Evolutionary conservation across 2,797 vertebrate species (phyloP).

Genomic region (Phaenicophaeus curvirostris): DNA sequence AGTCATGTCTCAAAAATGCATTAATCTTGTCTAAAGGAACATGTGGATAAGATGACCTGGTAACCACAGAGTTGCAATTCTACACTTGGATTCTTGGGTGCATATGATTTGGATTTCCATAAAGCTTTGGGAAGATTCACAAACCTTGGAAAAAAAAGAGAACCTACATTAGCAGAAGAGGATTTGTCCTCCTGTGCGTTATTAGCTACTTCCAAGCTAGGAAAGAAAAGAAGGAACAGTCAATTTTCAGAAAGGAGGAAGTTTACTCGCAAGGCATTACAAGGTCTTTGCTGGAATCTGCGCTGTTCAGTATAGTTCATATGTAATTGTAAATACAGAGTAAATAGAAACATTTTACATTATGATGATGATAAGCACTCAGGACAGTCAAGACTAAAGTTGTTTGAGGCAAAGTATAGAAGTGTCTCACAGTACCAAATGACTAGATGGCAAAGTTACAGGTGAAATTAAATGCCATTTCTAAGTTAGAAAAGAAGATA

Average conservation of each 20-base stretch:
- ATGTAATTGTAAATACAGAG: not conserved
- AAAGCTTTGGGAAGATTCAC: not conserved
- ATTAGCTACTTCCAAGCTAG: not conserved
- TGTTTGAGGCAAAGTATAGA: not conserved
- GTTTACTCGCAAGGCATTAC: rapidly evolving
- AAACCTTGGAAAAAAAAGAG: not conserved
- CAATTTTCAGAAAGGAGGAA: not conserved
- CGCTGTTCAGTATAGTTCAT: not conserved
- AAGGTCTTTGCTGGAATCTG: not conserved
- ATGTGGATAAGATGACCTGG: not conserved
- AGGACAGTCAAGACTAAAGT: not conserved
- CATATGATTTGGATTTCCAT: not conserved
- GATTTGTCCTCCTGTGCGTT: not conserved
- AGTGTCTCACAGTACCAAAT: not conserved
- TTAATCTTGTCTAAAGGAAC: slow-evolving; percentile 5
- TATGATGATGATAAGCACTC: not conserved
- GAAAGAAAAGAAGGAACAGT: not conserved
- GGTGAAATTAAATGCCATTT: not conserved
- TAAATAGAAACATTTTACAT: not conserved
- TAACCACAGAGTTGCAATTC: not conserved
- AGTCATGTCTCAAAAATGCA: slow-evolving; percentile 26
- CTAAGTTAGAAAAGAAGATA: not conserved
- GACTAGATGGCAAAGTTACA: not conserved
- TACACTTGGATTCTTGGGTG: not conserved
- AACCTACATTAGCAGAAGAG: not conserved